Base-by-base conservation (phyloP, 2,888 invertebrate genomes). In the Nasonovia ribisnigri region DNA sequence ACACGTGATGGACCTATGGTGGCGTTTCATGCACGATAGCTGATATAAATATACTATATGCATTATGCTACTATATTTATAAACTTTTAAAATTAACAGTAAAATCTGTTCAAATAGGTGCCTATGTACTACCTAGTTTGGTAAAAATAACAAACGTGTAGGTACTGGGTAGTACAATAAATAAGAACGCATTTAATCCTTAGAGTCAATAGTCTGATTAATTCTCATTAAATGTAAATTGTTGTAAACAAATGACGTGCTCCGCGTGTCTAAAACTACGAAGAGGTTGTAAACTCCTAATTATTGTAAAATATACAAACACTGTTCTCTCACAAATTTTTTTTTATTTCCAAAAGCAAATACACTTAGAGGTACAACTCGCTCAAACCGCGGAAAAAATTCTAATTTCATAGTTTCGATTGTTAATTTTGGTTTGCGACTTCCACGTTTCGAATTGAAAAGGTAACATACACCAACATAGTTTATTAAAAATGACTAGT, bases 1-100 rank as follows among this genome's bases (percentile, higher is more conserved):
- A n/a, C 92, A 92, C 88, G 92, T 92, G 92, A 92, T 88, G 88
- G 5, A 26, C 20, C 13, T 51, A 67, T 87, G 92, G 10, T 42
- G 26, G 57, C 4, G 43, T 91, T 91, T 42, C 1, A 84, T 36
- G 10, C 20, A 43, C 4, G 4, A 84, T 84, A 84, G 29, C 51
- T 91, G 20, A 54, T 91, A 48, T 6, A 77, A 4, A 36, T 77
- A 36, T 26, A 57, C 3, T 57, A 26, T 57, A 8, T 26, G 57
- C 57, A 57, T 57, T 16, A 11, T 84, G 42, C 42, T 36, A 42
- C 42, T 84, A 84, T 84, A 84, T 36, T 84, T 84, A 24, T 84
- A 84, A 16, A 42, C 10, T 84, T 84, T 84, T 84, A 8, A 20
- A 84, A 36, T 88, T 36, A n/a, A 51, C 36, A 42, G 24, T 57